Conservation (phyloP, 2,888 invertebrate genomes). For the Tupiocoris notatus region DNA sequence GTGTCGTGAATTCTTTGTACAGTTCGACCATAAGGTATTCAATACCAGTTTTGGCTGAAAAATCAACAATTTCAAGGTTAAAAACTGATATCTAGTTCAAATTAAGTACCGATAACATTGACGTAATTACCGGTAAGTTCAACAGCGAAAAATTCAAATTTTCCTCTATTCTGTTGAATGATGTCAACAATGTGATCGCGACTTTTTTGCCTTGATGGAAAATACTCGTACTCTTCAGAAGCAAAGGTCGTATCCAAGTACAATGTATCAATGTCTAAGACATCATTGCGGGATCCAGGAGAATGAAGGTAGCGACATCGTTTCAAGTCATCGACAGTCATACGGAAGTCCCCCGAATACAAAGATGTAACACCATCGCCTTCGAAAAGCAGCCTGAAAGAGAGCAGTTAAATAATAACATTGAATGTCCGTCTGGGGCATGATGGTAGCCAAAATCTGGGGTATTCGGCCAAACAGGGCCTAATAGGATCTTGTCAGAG, state of each 20-base stretch:
- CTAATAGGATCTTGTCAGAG: too few relatives aligned
- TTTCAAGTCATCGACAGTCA: too few relatives aligned
- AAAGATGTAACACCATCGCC: too few relatives aligned
- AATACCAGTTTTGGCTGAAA: background rate
- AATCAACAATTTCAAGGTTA: too few relatives aligned
- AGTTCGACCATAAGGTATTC: background rate
- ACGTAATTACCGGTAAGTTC: background rate
- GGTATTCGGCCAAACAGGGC: too few relatives aligned
- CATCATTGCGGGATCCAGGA: too few relatives aligned
- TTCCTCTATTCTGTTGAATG: background rate
- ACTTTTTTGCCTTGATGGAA: background rate
- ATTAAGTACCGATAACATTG: background rate
- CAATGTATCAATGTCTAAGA: background rate
- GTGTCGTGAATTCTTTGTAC: background rate
- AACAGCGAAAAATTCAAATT: background rate
- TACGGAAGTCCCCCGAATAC: too few relatives aligned
- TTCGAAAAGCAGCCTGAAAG: too few relatives aligned
- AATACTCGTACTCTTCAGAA: background rate
- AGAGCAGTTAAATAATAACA: too few relatives aligned
- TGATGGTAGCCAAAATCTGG: too few relatives aligned
- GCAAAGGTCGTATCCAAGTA: background rate
- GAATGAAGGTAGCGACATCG: too few relatives aligned
- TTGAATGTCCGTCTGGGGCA: too few relatives aligned
- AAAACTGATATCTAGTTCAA: background rate
- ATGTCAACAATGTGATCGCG: background rate